Base-by-base conservation (phyloP, 2,888 invertebrate species). In the Dioctria linearis region DNA sequence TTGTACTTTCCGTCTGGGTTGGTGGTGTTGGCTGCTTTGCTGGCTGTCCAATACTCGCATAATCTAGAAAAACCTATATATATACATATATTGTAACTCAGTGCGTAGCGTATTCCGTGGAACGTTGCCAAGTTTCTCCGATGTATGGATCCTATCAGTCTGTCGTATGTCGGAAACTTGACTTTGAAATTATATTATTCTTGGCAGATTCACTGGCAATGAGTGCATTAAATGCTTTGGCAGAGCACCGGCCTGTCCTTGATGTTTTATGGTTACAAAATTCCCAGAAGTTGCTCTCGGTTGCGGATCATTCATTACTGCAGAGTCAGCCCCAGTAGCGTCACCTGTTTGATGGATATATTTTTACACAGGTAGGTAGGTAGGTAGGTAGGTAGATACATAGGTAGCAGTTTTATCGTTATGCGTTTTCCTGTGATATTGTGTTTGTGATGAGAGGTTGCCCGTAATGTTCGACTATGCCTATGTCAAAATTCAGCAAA, bases 61-160 rank as follows among this genome's bases (percentile, higher is more conserved):
- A 25, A 25, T 25, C 25, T 25, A 25, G 25, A 25, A 25, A 37
- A 2, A 3, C 4, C 6, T 75, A 69, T 69, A 51, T 69, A 69
- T 49, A 69, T 69, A 69, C 2, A 2, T 25, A 25, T 25, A 25
- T 25, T 25, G 25, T 25, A 69, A 69, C 69, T 69, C 54, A n/a
- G 51, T 69, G 37, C 42, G 46, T n/a, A 46, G 73, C 59, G 73
- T 59, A 59, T 59, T n/a, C 43, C 11, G 13, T 73, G 71, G 71
- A 75, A 59, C 73, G 73, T 75, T 75, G 73, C 73, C 73, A 75
- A 75, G 59, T 75, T 75, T 75, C 73, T 40, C n/a, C 11, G 57
- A 4, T 59, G 59, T 75, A 40, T 75, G 73, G 59, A 75, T 75
- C 73, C 73, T 59, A 59, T 57, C 59, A 59, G 73, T 75, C 73